Conservation (phyloP, 2,888 invertebrate genomes). For the Chydorus sphaericus region DNA sequence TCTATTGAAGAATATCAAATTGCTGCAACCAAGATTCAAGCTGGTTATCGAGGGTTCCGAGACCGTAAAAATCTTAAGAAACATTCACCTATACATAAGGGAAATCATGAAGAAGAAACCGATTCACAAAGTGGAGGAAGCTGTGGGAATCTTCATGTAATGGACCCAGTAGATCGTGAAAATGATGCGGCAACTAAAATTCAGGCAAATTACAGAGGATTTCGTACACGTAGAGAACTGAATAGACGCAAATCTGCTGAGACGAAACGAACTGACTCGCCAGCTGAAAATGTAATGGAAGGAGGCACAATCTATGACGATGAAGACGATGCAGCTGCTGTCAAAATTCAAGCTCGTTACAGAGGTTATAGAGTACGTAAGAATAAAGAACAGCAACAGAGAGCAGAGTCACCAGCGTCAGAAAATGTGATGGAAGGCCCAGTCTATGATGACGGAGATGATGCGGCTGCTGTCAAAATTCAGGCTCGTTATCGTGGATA, state of each 20-base stretch:
- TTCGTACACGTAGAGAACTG: slow-evolving; percentile 3
- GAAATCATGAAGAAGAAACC: too few species aligned
- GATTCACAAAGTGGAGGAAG: too few species aligned
- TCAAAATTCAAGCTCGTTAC: slow-evolving; percentile 16
- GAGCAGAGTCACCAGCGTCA: too few species aligned
- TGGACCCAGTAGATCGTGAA: too few species aligned
- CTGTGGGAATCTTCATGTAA: too few species aligned
- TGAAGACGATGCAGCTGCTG: slow-evolving; percentile 13
- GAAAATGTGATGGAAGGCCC: not conserved
- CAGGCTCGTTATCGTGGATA: slow-evolving; percentile 16
- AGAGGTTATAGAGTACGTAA: slow-evolving; percentile 14
- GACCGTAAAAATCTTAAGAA: slow-evolving; percentile 3
- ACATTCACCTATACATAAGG: not conserved
- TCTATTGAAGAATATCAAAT: not conserved
- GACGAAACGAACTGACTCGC: too few species aligned
- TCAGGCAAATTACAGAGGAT: slow-evolving; percentile 10
- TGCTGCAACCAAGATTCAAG: slow-evolving; percentile 16
- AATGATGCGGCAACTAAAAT: not conserved
- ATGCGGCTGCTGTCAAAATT: slow-evolving; percentile 12
- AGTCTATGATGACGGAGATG: not conserved
- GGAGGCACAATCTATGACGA: too few species aligned
- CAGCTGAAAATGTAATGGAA: too few species aligned
- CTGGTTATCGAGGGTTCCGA: slow-evolving; percentile 14
- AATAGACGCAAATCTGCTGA: not conserved
- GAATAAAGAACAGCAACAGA: too few species aligned